phyloP scores from a whole-genome alignment of 2,888 invertebrate genomes.

The Pasiphila rectangulata region DNA sequence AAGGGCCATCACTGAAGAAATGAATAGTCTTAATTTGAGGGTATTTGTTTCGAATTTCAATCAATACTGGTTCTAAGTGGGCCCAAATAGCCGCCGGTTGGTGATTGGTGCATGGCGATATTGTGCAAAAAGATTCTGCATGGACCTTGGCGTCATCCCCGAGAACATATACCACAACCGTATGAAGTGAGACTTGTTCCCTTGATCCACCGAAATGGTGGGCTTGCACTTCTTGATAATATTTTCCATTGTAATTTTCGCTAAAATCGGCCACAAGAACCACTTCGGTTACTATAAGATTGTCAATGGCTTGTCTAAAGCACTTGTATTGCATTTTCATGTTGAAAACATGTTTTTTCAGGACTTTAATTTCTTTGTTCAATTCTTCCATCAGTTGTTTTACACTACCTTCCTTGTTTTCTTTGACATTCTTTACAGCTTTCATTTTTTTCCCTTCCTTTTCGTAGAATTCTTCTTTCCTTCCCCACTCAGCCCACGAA shows the following conservation, averaged over 20 bases:
- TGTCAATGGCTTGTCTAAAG: background rate
- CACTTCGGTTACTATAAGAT: background rate
- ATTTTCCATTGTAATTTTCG: slow-evolving; percentile 2
- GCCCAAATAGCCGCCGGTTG: background rate
- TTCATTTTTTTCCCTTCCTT: slow-evolving; percentile 1
- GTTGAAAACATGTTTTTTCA: slow-evolving; percentile 17
- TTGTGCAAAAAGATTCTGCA: background rate
- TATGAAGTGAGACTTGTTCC: background rate
- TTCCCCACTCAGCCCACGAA: background rate
- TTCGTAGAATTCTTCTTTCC: background rate
- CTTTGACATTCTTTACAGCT: background rate
- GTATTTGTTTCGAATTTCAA: background rate
- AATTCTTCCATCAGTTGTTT: slow-evolving; percentile 5
- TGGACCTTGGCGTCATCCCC: background rate
- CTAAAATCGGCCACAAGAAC: slow-evolving; percentile 1
- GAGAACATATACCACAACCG: background rate
- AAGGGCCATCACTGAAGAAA: background rate
- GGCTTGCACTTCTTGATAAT: background rate
- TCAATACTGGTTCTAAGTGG: background rate
- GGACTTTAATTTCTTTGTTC: slow-evolving; percentile 7
- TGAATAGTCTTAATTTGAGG: background rate
- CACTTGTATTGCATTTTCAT: slow-evolving; percentile 10
- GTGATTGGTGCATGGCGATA: background rate
- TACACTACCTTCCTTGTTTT: slow-evolving; percentile 3
- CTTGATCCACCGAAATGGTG: slow-evolving; percentile 3